Conservation (phyloP, 1,140 invertebrate genomes). For the Octopus sinensis region DNA sequence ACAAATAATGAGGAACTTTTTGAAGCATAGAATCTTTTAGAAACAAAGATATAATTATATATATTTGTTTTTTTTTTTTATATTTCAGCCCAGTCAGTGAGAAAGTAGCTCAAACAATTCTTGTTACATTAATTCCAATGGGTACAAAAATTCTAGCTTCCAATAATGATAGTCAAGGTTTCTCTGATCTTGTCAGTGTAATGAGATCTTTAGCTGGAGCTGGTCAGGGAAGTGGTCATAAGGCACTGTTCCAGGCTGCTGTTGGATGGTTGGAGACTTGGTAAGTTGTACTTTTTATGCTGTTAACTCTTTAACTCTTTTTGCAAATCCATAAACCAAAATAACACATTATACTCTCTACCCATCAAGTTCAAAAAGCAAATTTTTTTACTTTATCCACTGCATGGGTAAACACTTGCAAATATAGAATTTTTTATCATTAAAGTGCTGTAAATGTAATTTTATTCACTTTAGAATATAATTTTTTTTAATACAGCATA, state of each 20-base stretch:
- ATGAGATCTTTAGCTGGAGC: slow-evolving; percentile 79
- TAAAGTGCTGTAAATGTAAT: too few relatives aligned
- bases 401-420: too few relatives aligned
- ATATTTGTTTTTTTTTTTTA: not conserved
- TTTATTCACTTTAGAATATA: too few relatives aligned
- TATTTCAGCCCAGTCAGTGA: slow-evolving; percentile 60
- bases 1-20: too few relatives aligned
- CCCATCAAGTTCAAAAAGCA: too few relatives aligned
- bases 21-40: too few relatives aligned
- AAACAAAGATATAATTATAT: too few relatives aligned
- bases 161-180: slow-evolving; percentile 69
- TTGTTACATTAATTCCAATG: slow-evolving; percentile 74
- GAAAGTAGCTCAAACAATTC: slow-evolving; percentile 70
- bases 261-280: slow-evolving; percentile 71
- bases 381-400: too few relatives aligned
- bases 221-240: slow-evolving; percentile 72
- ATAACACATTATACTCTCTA: too few relatives aligned
- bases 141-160: slow-evolving; percentile 66
- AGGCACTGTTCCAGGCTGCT: slow-evolving; percentile 74
- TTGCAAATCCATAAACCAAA: too few relatives aligned
- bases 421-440: too few relatives aligned
- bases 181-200: slow-evolving; percentile 78
- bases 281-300: slow-evolving; percentile 37
- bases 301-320: not conserved
- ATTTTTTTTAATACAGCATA: too few relatives aligned